Evolutionary conservation across 2,113 vertebrate genomes (phyloP), one percentile per base, ranked within the genome.

Genomic region (Pao palembangensis): DNA sequence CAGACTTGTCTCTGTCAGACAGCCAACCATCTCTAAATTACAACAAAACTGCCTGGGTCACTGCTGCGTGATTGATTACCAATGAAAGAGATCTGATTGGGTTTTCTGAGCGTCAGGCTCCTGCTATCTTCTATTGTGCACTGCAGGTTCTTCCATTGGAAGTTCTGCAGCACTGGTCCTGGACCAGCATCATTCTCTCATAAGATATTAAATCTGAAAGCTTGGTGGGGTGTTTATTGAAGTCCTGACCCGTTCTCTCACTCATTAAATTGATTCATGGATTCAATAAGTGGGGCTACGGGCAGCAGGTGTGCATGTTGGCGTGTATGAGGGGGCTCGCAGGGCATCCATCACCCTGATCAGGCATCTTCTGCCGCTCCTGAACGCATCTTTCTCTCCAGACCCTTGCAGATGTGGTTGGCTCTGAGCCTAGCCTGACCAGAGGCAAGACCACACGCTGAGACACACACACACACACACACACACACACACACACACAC

Each of bases 221-320:
- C 78, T 75, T 79, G 77, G 76, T 58, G 62, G 76, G 85, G 82
- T 85, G 80, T 85, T 89, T 91, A 91, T 88, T 88, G 86, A 85
- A 88, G 85, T 83, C 83, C 75, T 83, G 85, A 90, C 84, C 84
- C 75, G 25, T 65, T 85, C 73, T n/a, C 68, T 74, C 28, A 51
- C 87, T 88, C 85, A 88, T 90, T 90, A 90, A 86, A 86, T 88
- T 91, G 89, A 91, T 90, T 90, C 87, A 91, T 88, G 83, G 85
- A 73, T 80, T 80, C 85, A 89, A 89, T 90, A 90, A 90, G 85
- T 83, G 77, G 79, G 73, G 68, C 70, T n/a, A 56, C 69, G 57
- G 83, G 81, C 64, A 63, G 83, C 89, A 88, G 87, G 85, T 90
- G 88, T 65, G 73, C 69, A 62, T 65, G 84, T 78, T 54, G 41